Evolutionary conservation across 64 coral and sea anemone species (phyloP).

Genomic region (Astreopora myriophthalma): DNA sequence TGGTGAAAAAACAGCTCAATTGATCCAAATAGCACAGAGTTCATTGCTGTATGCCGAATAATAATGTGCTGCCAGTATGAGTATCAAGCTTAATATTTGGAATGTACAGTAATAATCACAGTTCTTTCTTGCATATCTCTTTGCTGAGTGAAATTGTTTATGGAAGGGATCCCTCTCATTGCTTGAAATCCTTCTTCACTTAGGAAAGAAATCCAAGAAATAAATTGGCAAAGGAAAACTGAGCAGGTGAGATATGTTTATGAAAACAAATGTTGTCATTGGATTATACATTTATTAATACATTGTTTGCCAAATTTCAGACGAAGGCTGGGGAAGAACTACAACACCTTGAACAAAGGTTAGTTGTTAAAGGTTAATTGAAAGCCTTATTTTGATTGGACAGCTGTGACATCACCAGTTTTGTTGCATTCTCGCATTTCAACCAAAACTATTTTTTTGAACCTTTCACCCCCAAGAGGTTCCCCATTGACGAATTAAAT

Average conservation of each 20-base stretch:
- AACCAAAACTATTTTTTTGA: not conserved
- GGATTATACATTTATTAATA: not conserved
- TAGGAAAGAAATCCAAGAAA: constrained; percentile 91
- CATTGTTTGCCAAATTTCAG: constrained; percentile 33
- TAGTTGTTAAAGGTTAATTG: not conserved
- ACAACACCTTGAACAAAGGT: constrained; percentile 91
- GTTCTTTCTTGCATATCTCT: no score
- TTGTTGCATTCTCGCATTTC: not conserved
- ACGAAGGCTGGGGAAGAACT: constrained; percentile 84
- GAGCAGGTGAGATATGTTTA: constrained; percentile 71
- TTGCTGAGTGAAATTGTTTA: no score
- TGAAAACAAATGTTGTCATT: not conserved
- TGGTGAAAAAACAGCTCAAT: no score
- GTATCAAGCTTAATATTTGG: no score
- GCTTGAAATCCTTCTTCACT: not conserved
- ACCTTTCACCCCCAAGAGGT: no score
- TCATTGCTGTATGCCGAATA: no score
- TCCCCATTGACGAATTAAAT: no score
- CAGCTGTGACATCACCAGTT: not conserved
- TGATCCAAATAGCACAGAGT: no score
- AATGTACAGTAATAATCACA: no score
- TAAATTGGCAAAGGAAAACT: constrained; percentile 96
- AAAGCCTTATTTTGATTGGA: no score
- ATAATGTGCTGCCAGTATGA: no score
- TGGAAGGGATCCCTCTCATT: not conserved